Evolutionary conservation across 1,140 invertebrate species (phyloP), one percentile per base, ranked within the genome.

Genomic region (Drosophila tristis): DNA sequence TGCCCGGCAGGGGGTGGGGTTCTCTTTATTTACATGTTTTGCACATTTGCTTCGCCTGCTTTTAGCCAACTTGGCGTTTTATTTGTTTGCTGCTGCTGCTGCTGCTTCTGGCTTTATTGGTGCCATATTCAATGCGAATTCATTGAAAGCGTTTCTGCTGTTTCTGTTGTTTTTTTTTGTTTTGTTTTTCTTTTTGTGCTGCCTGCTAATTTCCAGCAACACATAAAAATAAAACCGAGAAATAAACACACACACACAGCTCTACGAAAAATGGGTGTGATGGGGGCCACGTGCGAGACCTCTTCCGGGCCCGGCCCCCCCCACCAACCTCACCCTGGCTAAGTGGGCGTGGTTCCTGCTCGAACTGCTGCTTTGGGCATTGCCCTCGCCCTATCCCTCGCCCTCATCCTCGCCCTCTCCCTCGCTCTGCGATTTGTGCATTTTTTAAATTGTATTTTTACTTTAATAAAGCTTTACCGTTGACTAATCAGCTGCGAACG

Each of bases 221-320:
- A 74, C 60, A 64, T 63, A 73, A 74, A 57, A 74, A 57, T 58
- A 49, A 55, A 55, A 54, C 29, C 51, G 42, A 43, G 51, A 76
- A 71, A 80, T 71, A 80, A 50, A 56, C 51, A 62, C 58, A 74
- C 58, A 74, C 67, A 76, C 64, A 80, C 78, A 31, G 8, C 54
- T 76, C 63, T 80, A 59, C 78, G 61, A 68, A 78, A 72, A 77
- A 77, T 85, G 81, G 77, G 80, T 85, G 80, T 85, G 80, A 74
- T 66, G 55, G 49, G 16, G 54, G 80, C 80, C 80, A 84, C 80
- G 80, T 84, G 80, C 79, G 61, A 49, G 48, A 57, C 61, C 49
- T 44, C 7, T 29, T 25, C 57, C 45, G 3, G n/a, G 9, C 4
- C 11, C 16, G 16, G 16, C 16, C 7, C 44, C 55, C 20, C 20